Evolutionary conservation across 2,797 vertebrate species (phyloP).

Genomic region (Sparidentex hasta): DNA sequence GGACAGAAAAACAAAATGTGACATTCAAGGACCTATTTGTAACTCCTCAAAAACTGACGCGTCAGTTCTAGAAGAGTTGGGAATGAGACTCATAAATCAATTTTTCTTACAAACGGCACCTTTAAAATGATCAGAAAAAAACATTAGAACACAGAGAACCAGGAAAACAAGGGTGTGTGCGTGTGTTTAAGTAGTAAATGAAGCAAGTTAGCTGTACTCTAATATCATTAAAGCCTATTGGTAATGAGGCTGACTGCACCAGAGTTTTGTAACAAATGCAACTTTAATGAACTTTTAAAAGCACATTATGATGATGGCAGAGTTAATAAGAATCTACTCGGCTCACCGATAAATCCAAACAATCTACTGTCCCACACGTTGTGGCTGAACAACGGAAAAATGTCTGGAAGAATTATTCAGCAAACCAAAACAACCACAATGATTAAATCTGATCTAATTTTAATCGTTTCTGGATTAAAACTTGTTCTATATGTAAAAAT

Average conservation of each 20-base stretch:
- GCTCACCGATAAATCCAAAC: neutral
- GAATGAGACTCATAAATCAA: too few species aligned
- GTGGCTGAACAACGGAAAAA: neutral
- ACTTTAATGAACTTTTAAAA: constrained; percentile 7
- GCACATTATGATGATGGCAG: neutral
- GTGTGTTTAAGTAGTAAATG: neutral
- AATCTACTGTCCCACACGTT: neutral
- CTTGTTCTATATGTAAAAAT: neutral
- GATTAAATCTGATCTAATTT: neutral
- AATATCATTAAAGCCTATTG: neutral
- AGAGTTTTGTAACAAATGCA: neutral
- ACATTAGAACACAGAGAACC: neutral
- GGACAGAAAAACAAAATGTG: too few species aligned
- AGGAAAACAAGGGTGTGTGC: neutral
- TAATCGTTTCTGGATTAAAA: neutral
- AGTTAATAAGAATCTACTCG: neutral
- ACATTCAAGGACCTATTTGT: too few species aligned
- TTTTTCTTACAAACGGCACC: too few species aligned
- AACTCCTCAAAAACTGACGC: too few species aligned
- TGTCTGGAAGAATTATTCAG: neutral
- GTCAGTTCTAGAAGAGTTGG: too few species aligned
- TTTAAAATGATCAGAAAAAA: too few species aligned
- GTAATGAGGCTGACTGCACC: neutral
- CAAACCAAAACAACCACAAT: neutral
- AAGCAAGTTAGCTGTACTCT: neutral